Evolutionary conservation across 2,888 invertebrate genomes (phyloP), one percentile per base, ranked within the genome.

Genomic region (Thymelicus sylvestris): DNA sequence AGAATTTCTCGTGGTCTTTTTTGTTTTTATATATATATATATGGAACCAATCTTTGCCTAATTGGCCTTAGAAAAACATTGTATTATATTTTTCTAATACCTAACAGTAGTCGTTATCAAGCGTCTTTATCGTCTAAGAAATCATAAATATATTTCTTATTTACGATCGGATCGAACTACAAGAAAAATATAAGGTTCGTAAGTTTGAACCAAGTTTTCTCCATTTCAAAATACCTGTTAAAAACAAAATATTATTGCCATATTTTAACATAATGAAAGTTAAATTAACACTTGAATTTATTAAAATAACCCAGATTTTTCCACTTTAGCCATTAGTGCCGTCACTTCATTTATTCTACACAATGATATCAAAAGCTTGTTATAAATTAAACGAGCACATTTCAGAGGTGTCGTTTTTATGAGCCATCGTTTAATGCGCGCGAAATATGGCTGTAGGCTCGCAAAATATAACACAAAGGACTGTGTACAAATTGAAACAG

Each of bases 321-420:
- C n/a, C 66, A 38, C 47, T 57, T 57, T n/a, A 44, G 8, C n/a
- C 44, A n/a, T 57, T 15, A 60, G 39, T 31, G 31, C 31, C 31
- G 31, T 50, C 24, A 61, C 61, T 67, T 47, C 50, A 61, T 61
- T 61, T 61, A 67, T 48, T 61, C 61, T 61, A 61, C 61, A 62
- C 67, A 68, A 68, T 68, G 55, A 62, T 62, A 62, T 55, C 52
- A 68, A 68, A 68, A 52, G 52, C 62, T 62, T 67, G 61, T 61
- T 61, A 62, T 68, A 68, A 68, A 68, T 68, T 68, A 68, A 68
- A 68, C 67, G 44, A 62, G 67, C 62, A 61, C 61, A 67, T 68
- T 68, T 62, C 44, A 62, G 44, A 68, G 67, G 67, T 68, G 67
- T 68, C 62, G 55, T 68, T 68, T 67, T 68, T 68, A 68, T 68